Evolutionary conservation across 2,113 vertebrate species (phyloP).

Genomic region (mouse (Mus musculus)): GRCm39 chr4:65323501-65324000

Average conservation of each 20-base stretch:
- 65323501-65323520: background rate
- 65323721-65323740: background rate
- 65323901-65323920: conserved; percentile 43
- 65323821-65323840: conserved; percentile 56
- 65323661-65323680: background rate
- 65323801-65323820: conserved; percentile 77
- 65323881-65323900: conserved; percentile 59
- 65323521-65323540: background rate
- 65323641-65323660: background rate
- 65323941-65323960: background rate
- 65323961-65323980: background rate
- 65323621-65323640: background rate
- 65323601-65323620: background rate
- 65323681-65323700: background rate
- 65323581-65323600: background rate
- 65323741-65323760: conserved; percentile 67
- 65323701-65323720: background rate
- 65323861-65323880: conserved; percentile 79
- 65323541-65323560: background rate
- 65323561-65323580: background rate
- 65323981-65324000: background rate
- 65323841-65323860: conserved; percentile 23
- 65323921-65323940: background rate
- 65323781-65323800: conserved; percentile 83
- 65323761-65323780: conserved; percentile 76